Percentiles rank a stretch among this genome's conserved stretches.
These are phyloP conservation scores for Melanostoma mellinum DNA, from an alignment of 2,888 invertebrate genomes.

Conservation along the genomic window DNA sequence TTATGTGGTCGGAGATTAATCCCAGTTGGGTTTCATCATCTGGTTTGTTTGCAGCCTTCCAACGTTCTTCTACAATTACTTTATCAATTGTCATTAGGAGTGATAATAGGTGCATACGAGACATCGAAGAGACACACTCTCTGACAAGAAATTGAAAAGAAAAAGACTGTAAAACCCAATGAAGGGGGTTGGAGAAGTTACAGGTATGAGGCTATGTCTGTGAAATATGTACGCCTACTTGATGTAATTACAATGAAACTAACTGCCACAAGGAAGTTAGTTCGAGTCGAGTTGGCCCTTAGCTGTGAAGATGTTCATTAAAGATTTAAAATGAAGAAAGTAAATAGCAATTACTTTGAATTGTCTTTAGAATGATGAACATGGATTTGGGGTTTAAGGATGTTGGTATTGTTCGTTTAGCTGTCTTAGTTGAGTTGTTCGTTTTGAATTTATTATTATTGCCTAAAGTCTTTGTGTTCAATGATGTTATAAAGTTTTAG, in stretches of 20 bases:
- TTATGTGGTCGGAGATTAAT: constrained; percentile 63
- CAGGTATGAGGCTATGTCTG: background rate
- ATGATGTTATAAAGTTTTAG: too few species aligned
- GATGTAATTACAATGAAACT: constrained; percentile 63
- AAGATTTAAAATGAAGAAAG: constrained; percentile 33
- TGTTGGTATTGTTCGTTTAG: background rate
- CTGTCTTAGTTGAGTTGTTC: too few species aligned
- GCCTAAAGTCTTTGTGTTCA: too few species aligned
- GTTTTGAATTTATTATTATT: too few species aligned
- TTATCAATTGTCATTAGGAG: constrained; percentile 60
- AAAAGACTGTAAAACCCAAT: background rate
- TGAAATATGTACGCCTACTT: constrained; percentile 32
- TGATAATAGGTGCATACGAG: constrained; percentile 65
- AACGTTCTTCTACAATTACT: constrained; percentile 62
- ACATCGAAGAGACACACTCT: constrained; percentile 13
- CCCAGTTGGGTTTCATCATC: constrained; percentile 62
- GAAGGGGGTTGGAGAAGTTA: background rate
- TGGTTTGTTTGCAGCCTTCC: constrained; percentile 46
- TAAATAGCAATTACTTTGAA: constrained; percentile 60
- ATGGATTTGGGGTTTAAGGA: constrained; percentile 13
- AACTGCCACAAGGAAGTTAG: constrained; percentile 51
- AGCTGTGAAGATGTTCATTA: constrained; percentile 47
- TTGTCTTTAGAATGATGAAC: constrained; percentile 46
- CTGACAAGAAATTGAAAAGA: constrained; percentile 19
- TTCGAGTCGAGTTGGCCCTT: constrained; percentile 30